A percentile compares a stretch with the other conserved stretches of the same genome.
Evolutionary conservation across 1,140 invertebrate genomes (phyloP).

Genomic region (Grapholita molesta): DNA sequence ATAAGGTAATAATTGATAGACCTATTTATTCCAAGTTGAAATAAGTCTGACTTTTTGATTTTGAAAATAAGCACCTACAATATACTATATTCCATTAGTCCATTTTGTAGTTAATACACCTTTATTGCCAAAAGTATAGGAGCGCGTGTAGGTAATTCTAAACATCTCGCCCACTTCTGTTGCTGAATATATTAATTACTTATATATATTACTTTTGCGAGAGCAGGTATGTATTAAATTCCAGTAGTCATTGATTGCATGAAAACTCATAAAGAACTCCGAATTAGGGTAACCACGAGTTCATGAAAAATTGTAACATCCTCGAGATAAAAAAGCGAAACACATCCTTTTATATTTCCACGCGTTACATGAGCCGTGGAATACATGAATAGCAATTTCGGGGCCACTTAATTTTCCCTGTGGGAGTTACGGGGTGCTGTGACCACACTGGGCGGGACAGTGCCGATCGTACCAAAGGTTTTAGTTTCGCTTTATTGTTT

Average conservation of each 20-base stretch:
- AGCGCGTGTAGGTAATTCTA: no score
- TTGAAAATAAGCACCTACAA: no score
- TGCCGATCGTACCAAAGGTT: conserved; percentile 4
- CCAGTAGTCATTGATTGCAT: neutral
- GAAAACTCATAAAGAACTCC: no score
- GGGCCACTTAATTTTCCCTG: conserved; percentile 24
- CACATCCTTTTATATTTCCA: conserved; percentile 19
- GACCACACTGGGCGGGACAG: conserved; percentile 13
- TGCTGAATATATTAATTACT: neutral
- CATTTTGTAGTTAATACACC: no score
- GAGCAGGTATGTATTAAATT: neutral
- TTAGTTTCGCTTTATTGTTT: conserved; percentile 18
- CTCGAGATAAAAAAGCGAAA: conserved; percentile 8
- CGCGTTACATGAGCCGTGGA: conserved; percentile 12
- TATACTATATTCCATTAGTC: no score
- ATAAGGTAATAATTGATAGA: no score
- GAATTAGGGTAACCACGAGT: neutral
- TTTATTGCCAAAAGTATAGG: no score
- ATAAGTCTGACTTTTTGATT: no score
- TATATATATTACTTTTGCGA: neutral
- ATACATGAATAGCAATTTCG: conserved; percentile 30
- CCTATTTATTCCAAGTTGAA: no score
- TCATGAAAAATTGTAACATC: neutral
- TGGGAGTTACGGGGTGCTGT: conserved; percentile 3
- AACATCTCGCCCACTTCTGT: no score